phyloP scores from a whole-genome alignment of 2,888 invertebrate species.

The Acleris laterana region DNA sequence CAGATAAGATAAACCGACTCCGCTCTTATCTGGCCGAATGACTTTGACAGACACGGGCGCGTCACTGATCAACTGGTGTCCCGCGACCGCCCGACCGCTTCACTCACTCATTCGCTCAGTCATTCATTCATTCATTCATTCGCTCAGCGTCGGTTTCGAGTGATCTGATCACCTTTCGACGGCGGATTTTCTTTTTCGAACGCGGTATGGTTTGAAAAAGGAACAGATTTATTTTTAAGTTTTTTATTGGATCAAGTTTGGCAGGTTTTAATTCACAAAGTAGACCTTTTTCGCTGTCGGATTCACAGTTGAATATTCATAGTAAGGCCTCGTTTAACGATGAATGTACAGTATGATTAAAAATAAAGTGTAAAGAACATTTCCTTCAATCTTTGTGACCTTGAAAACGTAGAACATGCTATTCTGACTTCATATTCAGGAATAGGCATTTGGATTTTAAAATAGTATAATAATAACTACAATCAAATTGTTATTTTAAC shows the following conservation, averaged over 20 bases:
- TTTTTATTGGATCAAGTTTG: slow-evolving; percentile 15
- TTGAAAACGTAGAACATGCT: too few species aligned
- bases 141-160: slow-evolving; percentile 73
- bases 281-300: background rate
- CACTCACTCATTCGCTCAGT: slow-evolving; percentile 59
- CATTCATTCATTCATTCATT: slow-evolving; percentile 57
- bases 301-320: background rate
- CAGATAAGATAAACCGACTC: slow-evolving; percentile 50
- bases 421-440: too few species aligned
- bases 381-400: too few species aligned
- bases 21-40: slow-evolving; percentile 53
- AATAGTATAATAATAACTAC: too few species aligned
- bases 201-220: slow-evolving; percentile 57
- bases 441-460: too few species aligned
- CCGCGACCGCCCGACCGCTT: slow-evolving; percentile 51
- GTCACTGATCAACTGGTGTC: slow-evolving; percentile 83
- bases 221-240: slow-evolving; percentile 45
- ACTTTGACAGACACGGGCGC: slow-evolving; percentile 76
- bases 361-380: too few species aligned
- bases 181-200: slow-evolving; percentile 51
- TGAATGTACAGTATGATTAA: too few species aligned
- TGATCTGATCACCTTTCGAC: slow-evolving; percentile 78
- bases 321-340: too few species aligned
- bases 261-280: slow-evolving; percentile 2
- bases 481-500: too few species aligned